These are phyloP conservation scores for Thamnaconus septentrionalis DNA, from an alignment of 2,113 vertebrate species.

Conservation along the genomic window DNA sequence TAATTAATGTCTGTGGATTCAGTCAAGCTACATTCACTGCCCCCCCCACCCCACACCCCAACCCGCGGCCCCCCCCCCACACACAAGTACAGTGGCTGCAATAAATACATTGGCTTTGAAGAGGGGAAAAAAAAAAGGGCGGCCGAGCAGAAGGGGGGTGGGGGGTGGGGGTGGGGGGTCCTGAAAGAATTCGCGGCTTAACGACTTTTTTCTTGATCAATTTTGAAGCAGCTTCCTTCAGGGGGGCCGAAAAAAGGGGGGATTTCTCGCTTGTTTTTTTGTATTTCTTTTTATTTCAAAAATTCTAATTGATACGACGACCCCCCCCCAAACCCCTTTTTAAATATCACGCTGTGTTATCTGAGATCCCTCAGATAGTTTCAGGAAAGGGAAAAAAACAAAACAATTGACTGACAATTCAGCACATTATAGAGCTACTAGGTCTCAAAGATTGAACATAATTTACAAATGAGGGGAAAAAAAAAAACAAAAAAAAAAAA, in stretches of 20 bases:
- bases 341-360: slow-evolving; percentile 50
- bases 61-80: no score
- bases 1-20: slow-evolving; percentile 52
- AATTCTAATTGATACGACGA: slow-evolving; percentile 38
- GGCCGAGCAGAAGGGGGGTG: not conserved
- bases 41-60: not conserved
- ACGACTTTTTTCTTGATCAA: slow-evolving; percentile 9
- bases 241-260: no score
- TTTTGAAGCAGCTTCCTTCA: no score
- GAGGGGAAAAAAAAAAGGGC: slow-evolving; percentile 26
- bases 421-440: slow-evolving; percentile 71
- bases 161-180: slow-evolving; percentile 36
- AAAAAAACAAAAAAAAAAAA: slow-evolving; percentile 33
- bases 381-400: slow-evolving; percentile 28
- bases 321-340: slow-evolving; percentile 2
- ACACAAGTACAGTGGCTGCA: slow-evolving; percentile 56
- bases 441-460: slow-evolving; percentile 69
- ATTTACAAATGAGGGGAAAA: slow-evolving; percentile 74
- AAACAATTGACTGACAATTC: slow-evolving; percentile 50
- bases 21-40: slow-evolving; percentile 76
- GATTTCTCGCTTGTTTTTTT: no score
- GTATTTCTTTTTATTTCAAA: no score
- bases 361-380: slow-evolving; percentile 62
- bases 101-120: slow-evolving; percentile 73
- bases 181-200: slow-evolving; percentile 53